Base-by-base conservation (phyloP, 2,797 vertebrate genomes). In the Sebastes hubbsi region DNA sequence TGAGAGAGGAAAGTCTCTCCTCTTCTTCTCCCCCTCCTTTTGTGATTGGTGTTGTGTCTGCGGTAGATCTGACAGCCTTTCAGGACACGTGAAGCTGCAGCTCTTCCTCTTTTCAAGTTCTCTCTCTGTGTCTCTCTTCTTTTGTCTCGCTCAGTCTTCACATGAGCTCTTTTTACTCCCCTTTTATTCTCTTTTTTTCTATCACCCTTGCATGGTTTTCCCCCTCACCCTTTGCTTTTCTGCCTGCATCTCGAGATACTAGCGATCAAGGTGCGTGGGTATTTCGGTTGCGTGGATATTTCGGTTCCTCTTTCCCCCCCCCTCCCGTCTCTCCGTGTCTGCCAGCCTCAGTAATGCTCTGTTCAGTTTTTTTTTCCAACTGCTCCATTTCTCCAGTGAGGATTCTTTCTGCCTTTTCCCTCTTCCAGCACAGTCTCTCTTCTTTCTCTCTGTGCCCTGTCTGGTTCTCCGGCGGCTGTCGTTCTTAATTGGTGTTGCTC, bases 401-500 rank as follows among this genome's bases (percentile, higher is more conserved):
- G 63, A 78, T 89, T 88, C 73, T 83, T 78, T 81, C 75, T 34
- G 68, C 82, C 73, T 90, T 85, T 83, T 59, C 74, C 54, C 70
- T 88, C 81, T 89, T 79, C 75, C 68, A 87, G 61, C 59, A 24
- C 49, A 63, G 56, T 80, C 72, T 79, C 77, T 88, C 82, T 64
- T 80, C 68, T 85, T 66, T 65, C 71, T 79, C 72, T 75, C 81
- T 63, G 24, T 86, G 68, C 75, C 83, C 76, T 77, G 81, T 88
- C 90, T 91, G 85, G 66, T 89, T 89, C 91, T 92, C 82, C 67
- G 65, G 84, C 78, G 87, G 91, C 91, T 93, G 93, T 93, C 86
- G 68, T 92, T 92, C 88, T 86, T 94, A 94, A 94, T 94, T 94
- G 90, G 91, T 90, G 82, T 93, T 91, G 87, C 91, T 85, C 79